Percentiles rank a stretch among this genome's conserved stretches.
Conservation (phyloP, 1,140 invertebrate genomes). For the Probaryconus sp. region DNA sequence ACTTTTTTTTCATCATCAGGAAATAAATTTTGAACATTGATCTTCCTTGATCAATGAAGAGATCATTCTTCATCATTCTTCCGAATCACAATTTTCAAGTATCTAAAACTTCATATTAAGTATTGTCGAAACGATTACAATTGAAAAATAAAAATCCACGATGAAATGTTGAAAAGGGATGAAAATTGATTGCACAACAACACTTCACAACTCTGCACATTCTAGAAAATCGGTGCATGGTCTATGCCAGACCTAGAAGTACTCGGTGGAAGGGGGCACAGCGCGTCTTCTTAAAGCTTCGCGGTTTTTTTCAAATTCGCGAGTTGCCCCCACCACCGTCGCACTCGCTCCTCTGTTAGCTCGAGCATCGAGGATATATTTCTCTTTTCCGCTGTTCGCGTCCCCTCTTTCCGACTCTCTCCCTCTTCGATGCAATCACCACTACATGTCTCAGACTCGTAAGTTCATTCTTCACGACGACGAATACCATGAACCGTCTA, state of each 20-base stretch:
- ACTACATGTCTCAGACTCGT: slow-evolving; percentile 40
- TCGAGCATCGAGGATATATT: slow-evolving; percentile 29
- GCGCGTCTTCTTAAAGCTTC: slow-evolving; percentile 77
- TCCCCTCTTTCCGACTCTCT: slow-evolving; percentile 17
- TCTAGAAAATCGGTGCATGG: slow-evolving; percentile 62
- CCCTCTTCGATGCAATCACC: slow-evolving; percentile 54
- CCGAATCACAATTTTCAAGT: no score
- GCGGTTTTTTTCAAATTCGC: slow-evolving; percentile 77
- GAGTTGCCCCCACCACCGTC: slow-evolving; percentile 62
- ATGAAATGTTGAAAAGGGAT: no score
- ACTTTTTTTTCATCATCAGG: no score
- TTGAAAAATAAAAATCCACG: no score
- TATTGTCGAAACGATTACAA: no score
- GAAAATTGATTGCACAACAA: no score
- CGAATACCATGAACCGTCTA: slow-evolving; percentile 33
- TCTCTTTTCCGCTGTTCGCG: slow-evolving; percentile 34
- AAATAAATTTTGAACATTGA: no score
- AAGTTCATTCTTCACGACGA: slow-evolving; percentile 50
- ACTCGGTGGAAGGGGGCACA: slow-evolving; percentile 74
- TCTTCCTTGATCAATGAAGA: no score
- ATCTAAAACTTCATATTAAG: no score
- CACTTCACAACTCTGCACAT: slow-evolving; percentile 28
- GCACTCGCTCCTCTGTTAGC: slow-evolving; percentile 38
- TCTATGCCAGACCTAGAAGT: slow-evolving; percentile 74
- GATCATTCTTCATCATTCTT: no score